A percentile compares a stretch with the other conserved stretches of the same genome.
These are phyloP conservation scores for Odontocolon sp. DNA, from an alignment of 2,888 invertebrate species.

Conservation along the genomic window DNA sequence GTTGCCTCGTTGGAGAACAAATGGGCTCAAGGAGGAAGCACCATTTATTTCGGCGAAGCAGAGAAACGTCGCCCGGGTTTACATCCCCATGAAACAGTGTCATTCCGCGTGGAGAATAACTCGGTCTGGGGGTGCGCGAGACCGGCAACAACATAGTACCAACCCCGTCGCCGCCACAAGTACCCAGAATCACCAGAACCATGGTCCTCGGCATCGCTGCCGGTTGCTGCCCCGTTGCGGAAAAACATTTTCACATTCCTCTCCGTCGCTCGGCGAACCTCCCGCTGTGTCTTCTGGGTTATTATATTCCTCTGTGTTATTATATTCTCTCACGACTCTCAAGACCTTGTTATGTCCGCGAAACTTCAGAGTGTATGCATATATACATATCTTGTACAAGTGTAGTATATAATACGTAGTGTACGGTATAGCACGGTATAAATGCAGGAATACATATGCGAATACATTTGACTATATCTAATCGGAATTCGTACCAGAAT, in stretches of 20 bases:
- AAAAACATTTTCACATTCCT: slow-evolving; percentile 55
- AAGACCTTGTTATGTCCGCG: slow-evolving; percentile 2
- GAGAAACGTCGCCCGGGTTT: slow-evolving; percentile 66
- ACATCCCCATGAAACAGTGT: slow-evolving; percentile 67
- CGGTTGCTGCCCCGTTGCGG: slow-evolving; percentile 28
- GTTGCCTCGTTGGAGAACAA: slow-evolving; percentile 62
- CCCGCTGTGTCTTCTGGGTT: slow-evolving; percentile 22
- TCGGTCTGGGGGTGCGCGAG: slow-evolving; percentile 43
- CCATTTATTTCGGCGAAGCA: slow-evolving; percentile 66
- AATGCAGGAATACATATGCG: too few relatives aligned
- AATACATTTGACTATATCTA: too few relatives aligned
- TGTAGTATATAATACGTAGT: too few relatives aligned
- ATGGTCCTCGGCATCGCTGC: not conserved
- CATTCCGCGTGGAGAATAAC: slow-evolving; percentile 60
- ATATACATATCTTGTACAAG: too few relatives aligned
- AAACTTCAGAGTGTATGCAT: not conserved
- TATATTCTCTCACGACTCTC: slow-evolving; percentile 24
- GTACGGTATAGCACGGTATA: too few relatives aligned
- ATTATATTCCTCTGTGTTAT: slow-evolving; percentile 35
- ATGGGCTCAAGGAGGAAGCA: slow-evolving; percentile 64
- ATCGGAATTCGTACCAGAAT: too few relatives aligned
- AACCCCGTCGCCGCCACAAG: slow-evolving; percentile 48
- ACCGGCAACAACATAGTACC: slow-evolving; percentile 43
- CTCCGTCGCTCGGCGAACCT: slow-evolving; percentile 4
- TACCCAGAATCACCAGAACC: slow-evolving; percentile 35